Evolutionary conservation across 2,797 vertebrate genomes (phyloP).

Genomic region (Microhierax caerulescens): DNA sequence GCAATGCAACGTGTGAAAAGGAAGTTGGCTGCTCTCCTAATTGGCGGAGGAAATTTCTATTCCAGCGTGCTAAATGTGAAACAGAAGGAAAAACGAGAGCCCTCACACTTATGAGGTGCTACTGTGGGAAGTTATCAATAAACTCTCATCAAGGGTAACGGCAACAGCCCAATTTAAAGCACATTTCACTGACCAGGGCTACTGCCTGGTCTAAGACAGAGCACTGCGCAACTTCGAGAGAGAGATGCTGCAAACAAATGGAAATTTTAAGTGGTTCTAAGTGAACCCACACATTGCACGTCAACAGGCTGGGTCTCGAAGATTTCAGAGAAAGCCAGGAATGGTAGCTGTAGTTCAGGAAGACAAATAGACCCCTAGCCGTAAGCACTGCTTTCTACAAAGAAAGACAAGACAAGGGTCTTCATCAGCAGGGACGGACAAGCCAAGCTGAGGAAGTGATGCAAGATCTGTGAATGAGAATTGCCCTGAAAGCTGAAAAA

Average conservation of each 20-base stretch:
- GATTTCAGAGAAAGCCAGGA: background rate
- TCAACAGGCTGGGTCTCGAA: background rate
- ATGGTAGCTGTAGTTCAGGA: background rate
- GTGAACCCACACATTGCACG: background rate
- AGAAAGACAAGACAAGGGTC: background rate
- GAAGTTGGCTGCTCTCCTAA: background rate
- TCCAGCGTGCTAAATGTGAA: background rate
- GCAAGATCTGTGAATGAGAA: background rate
- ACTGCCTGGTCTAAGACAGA: background rate
- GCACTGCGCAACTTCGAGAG: fast-evolving
- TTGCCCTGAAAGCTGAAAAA: background rate
- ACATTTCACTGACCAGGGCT: background rate
- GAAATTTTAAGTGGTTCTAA: background rate
- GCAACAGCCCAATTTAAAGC: background rate
- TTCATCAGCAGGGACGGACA: fast-evolving
- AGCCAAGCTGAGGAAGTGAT: background rate
- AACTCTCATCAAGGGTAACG: background rate
- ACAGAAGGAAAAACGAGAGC: background rate
- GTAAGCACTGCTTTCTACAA: background rate
- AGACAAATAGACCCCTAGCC: fast-evolving
- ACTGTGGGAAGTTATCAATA: background rate
- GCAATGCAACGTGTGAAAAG: background rate
- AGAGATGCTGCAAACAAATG: background rate
- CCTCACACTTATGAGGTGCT: background rate
- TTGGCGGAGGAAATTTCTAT: background rate